Evolutionary conservation across 1,140 invertebrate species (phyloP).

Genomic region (Zaprionus ornatus): DNA sequence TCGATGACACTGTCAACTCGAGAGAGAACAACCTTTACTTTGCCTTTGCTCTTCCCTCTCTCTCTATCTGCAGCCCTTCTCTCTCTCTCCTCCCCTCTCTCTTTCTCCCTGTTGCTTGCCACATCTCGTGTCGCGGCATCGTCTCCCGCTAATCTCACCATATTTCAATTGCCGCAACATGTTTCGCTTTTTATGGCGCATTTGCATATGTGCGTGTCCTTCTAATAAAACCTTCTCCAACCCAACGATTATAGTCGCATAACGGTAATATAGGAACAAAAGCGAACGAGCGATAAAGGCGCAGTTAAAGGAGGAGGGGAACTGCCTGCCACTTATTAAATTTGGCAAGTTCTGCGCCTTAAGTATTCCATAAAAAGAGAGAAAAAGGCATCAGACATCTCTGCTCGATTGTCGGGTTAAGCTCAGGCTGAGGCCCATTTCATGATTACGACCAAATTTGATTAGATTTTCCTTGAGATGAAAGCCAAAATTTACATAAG

Average conservation of each 20-base stretch:
- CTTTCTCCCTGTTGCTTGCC: neutral
- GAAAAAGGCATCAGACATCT: neutral
- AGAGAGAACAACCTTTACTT: neutral
- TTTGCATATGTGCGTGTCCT: conserved; percentile 50
- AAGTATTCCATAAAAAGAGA: conserved; percentile 1
- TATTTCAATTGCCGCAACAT: conserved; percentile 65
- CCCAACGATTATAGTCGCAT: conserved; percentile 40
- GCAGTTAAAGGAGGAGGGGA: neutral
- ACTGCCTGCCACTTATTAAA: conserved; percentile 17
- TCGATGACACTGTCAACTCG: conserved; percentile 73
- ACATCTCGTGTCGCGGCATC: neutral
- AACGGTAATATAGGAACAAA: conserved; percentile 29
- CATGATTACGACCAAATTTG: neutral
- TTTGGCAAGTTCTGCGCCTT: conserved; percentile 16
- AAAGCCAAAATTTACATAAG: neutral
- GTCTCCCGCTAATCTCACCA: conserved; percentile 47
- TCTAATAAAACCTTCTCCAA: conserved; percentile 29
- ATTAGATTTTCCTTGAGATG: neutral
- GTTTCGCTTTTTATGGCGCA: conserved; percentile 51
- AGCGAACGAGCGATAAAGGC: conserved; percentile 27
- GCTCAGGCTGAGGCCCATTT: neutral
- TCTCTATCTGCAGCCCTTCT: neutral
- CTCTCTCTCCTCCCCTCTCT: neutral
- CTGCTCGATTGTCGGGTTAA: neutral
- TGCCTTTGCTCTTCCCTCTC: neutral